phyloP scores from a whole-genome alignment of 2,113 vertebrate genomes.

The Python bivittatus region DNA sequence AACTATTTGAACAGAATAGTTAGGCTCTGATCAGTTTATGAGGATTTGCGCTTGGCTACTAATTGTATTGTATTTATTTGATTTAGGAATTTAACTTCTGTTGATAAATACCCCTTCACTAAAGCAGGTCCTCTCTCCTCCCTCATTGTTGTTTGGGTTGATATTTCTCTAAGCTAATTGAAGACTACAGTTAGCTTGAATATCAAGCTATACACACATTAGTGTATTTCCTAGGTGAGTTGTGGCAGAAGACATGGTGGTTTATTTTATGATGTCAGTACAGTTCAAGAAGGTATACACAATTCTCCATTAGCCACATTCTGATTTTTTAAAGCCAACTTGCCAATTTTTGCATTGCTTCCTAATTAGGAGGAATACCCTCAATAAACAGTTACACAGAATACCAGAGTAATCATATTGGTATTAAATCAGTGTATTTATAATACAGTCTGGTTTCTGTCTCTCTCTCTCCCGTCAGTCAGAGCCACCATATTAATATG shows the following conservation, averaged over 20 bases:
- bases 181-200: slow-evolving; percentile 31
- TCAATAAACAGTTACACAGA: neutral
- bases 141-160: neutral
- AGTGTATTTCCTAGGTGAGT: slow-evolving; percentile 40
- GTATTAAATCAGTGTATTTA: slow-evolving; percentile 57
- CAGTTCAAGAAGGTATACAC: slow-evolving; percentile 17
- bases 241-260: slow-evolving; percentile 32
- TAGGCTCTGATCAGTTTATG: neutral
- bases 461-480: slow-evolving; percentile 22
- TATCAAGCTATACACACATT: slow-evolving; percentile 46
- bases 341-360: slow-evolving; percentile 29
- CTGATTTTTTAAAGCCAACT: slow-evolving; percentile 42
- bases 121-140: neutral
- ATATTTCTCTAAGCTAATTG: neutral
- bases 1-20: neutral
- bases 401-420: slow-evolving; percentile 40
- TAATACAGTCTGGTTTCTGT: slow-evolving; percentile 35
- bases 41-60: too few species aligned
- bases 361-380: slow-evolving; percentile 54
- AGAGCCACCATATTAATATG: slow-evolving; percentile 48
- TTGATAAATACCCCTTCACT: neutral
- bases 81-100: neutral
- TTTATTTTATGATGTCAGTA: slow-evolving; percentile 34
- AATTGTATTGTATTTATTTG: neutral
- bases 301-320: slow-evolving; percentile 28